These are phyloP conservation scores for Orchestia grillus DNA, from an alignment of 1,140 invertebrate genomes.

Conservation along the genomic window DNA sequence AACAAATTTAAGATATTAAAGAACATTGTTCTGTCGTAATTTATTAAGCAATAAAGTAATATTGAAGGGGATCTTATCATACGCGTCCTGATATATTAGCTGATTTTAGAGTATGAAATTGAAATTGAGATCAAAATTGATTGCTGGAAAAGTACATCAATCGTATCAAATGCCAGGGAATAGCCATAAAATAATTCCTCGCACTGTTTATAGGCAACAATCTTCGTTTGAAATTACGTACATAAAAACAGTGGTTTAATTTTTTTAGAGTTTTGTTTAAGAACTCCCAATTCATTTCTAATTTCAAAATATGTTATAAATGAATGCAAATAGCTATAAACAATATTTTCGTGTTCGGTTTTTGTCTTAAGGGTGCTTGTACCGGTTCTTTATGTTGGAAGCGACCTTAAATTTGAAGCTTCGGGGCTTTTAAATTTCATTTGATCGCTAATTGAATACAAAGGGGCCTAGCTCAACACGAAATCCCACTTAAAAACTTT, in stretches of 20 bases:
- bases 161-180: neutral
- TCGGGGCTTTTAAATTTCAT: neutral
- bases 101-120: neutral
- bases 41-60: no score
- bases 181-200: neutral
- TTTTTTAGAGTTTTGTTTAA: neutral
- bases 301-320: no score
- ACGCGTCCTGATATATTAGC: neutral
- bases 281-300: neutral
- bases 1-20: no score
- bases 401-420: neutral
- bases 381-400: neutral
- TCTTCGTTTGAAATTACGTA: neutral
- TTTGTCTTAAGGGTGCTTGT: neutral
- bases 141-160: neutral
- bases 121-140: neutral
- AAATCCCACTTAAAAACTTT: constrained; percentile 48
- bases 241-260: neutral
- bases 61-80: neutral
- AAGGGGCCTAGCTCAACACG: neutral
- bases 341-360: neutral
- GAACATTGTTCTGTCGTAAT: no score
- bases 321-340: neutral
- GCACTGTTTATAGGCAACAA: neutral
- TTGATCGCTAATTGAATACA: constrained; percentile 51